Evolutionary conservation across 2,113 vertebrate species (phyloP).

Genomic region (Vicugna pacos): DNA sequence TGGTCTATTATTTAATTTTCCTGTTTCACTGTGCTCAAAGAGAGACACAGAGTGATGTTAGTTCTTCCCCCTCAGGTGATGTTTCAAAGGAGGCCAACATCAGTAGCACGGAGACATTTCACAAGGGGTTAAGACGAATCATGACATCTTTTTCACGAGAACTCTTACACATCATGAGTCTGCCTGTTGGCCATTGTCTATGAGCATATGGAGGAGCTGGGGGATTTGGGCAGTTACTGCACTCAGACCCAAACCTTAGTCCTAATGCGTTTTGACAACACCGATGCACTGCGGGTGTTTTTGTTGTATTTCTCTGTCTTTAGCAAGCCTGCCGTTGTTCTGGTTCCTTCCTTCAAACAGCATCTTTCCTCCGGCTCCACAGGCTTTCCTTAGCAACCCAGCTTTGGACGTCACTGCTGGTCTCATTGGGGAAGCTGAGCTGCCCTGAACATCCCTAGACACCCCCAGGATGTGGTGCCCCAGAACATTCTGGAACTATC

Average conservation of each 20-base stretch:
- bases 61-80: accelerated
- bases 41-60: background rate
- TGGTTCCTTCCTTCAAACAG: slow-evolving; percentile 76
- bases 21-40: background rate
- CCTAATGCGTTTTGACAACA: background rate
- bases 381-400: slow-evolving; percentile 80
- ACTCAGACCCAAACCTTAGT: slow-evolving; percentile 22
- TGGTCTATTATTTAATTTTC: background rate
- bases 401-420: slow-evolving; percentile 68
- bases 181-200: background rate
- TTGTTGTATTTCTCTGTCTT: slow-evolving; percentile 69
- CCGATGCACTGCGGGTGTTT: slow-evolving; percentile 58
- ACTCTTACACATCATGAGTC: background rate
- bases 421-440: slow-evolving; percentile 81
- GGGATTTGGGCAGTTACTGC: background rate
- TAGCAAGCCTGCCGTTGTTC: slow-evolving; percentile 50
- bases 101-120: background rate
- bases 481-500: slow-evolving; percentile 63
- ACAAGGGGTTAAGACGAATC: too few relatives aligned
- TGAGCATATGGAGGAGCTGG: background rate
- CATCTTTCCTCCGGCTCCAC: slow-evolving; percentile 65
- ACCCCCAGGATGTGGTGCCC: slow-evolving; percentile 66
- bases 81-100: background rate
- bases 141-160: background rate
- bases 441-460: slow-evolving; percentile 55